A percentile compares a stretch with the other conserved stretches of the same genome.
Evolutionary conservation across 2,888 invertebrate species (phyloP).

Genomic region (Leptothorax acervorum): DNA sequence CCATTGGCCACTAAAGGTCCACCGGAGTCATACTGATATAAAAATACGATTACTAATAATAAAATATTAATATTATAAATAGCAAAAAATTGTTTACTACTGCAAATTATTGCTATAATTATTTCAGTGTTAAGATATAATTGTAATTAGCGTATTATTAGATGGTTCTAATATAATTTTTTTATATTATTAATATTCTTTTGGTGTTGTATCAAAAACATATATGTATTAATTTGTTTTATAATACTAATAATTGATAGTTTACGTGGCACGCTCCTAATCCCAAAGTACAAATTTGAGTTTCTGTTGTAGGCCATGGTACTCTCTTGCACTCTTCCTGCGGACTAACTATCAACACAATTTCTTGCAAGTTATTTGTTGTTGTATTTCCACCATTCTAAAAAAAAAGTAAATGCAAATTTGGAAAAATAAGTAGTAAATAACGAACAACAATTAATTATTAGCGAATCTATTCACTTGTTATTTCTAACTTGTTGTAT

Average conservation of each 20-base stretch:
- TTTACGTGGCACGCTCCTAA: conserved; percentile 82
- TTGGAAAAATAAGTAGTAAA: neutral
- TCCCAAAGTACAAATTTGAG: conserved; percentile 80
- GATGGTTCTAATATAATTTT: neutral
- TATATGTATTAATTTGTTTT: neutral
- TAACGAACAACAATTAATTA: neutral
- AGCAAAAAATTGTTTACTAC: neutral
- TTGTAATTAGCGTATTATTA: neutral
- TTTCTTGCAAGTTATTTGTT: conserved; percentile 75
- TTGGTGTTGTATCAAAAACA: neutral
- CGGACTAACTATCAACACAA: conserved; percentile 62
- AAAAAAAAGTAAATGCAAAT: neutral
- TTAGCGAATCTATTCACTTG: neutral
- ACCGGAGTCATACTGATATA: conserved; percentile 70
- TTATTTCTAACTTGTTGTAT: neutral
- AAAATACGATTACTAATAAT: neutral
- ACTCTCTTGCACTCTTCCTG: conserved; percentile 62
- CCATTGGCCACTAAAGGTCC: conserved; percentile 72
- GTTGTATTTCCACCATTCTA: conserved; percentile 72
- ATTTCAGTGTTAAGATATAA: neutral
- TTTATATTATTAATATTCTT: neutral
- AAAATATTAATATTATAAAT: neutral
- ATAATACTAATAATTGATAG: conserved; percentile 29
- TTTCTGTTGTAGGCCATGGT: conserved; percentile 58
- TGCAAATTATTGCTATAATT: neutral